Percentiles rank a stretch among this genome's conserved stretches.
Conservation (phyloP, 92 coral and sea anemone species). For the Diadumene lineata region DNA sequence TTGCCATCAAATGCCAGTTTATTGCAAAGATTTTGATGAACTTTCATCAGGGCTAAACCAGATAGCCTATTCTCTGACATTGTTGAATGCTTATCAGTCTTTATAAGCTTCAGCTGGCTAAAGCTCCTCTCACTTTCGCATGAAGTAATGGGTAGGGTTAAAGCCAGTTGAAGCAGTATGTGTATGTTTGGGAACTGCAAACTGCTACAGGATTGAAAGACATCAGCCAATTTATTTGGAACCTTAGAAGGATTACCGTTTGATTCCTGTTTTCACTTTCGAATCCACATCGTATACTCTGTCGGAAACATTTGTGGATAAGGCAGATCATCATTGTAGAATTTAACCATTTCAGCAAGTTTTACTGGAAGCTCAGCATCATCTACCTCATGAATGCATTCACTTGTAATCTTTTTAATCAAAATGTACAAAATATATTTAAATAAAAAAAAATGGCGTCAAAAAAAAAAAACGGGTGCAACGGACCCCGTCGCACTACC, state of each 20-base stretch:
- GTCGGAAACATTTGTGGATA: neutral
- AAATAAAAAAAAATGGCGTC: too few species aligned
- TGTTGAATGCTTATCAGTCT: slow-evolving; percentile 13
- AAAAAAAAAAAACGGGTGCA: too few species aligned
- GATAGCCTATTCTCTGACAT: slow-evolving; percentile 17
- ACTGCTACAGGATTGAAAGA: slow-evolving; percentile 5
- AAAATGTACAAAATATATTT: too few species aligned
- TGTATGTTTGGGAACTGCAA: neutral
- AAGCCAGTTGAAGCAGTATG: neutral
- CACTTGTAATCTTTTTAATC: too few species aligned
- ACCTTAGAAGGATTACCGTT: neutral
- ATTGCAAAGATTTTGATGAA: slow-evolving; percentile 13
- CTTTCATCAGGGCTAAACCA: slow-evolving; percentile 10
- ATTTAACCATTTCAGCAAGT: neutral
- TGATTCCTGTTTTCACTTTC: slow-evolving; percentile 4
- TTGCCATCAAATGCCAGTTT: slow-evolving; percentile 4
- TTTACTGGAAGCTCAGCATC: slow-evolving; percentile 12
- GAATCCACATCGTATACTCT: slow-evolving; percentile 6
- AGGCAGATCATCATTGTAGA: slow-evolving; percentile 8
- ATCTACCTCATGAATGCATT: neutral
- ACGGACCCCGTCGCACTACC: too few species aligned
- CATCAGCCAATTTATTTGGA: slow-evolving; percentile 10
- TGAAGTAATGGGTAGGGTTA: neutral
- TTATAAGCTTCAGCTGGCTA: slow-evolving; percentile 17
- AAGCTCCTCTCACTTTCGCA: neutral